phyloP scores from a whole-genome alignment of 2,113 vertebrate genomes.

The Callospermophilus lateralis region DNA sequence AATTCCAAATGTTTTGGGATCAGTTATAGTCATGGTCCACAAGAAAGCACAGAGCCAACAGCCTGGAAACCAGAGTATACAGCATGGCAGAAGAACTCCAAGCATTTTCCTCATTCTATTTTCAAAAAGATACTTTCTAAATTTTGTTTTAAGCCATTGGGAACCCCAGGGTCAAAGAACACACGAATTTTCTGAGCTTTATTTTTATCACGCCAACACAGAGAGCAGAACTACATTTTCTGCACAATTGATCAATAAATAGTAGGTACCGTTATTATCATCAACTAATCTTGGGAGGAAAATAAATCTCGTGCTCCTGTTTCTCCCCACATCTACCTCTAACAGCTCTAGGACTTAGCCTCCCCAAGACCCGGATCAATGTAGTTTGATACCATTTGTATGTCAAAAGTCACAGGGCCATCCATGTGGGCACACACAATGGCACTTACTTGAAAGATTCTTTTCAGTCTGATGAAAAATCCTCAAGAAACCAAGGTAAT shows the following conservation, averaged over 20 bases:
- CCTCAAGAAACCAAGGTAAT: slow-evolving; percentile 40
- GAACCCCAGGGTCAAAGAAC: neutral
- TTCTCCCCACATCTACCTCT: neutral
- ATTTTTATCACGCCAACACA: neutral
- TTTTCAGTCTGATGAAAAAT: neutral
- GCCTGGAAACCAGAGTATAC: neutral
- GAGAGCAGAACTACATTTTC: neutral
- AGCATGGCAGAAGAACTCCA: neutral
- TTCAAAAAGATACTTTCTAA: neutral
- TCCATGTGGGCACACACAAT: rapidly evolving
- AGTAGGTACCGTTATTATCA: neutral
- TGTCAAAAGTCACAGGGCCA: neutral
- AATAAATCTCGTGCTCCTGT: neutral
- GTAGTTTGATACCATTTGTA: neutral
- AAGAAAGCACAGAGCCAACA: neutral
- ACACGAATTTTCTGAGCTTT: neutral
- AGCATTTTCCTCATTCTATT: neutral
- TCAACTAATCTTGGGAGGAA: neutral
- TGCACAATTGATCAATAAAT: neutral
- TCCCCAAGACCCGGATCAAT: neutral
- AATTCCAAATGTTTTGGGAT: neutral
- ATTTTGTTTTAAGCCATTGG: neutral
- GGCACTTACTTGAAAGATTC: neutral
- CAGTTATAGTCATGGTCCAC: neutral
- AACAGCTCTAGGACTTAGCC: neutral